These are phyloP conservation scores for Butorides virescens DNA, from an alignment of 2,113 vertebrate genomes.

Conservation along the genomic window DNA sequence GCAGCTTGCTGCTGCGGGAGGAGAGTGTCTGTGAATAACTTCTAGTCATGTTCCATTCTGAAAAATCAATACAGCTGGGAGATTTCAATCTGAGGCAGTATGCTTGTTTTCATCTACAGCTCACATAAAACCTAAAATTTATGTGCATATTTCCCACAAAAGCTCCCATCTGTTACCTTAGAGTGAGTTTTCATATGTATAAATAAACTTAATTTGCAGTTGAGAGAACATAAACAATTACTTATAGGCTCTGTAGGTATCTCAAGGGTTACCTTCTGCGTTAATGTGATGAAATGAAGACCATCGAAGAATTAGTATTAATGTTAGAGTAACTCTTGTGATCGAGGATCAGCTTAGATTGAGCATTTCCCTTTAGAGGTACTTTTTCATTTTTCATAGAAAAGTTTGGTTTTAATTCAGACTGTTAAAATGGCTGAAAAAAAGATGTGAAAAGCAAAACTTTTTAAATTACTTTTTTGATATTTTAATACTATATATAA, in stretches of 20 bases:
- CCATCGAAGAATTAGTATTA: background rate
- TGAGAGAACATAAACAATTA: slow-evolving; percentile 28
- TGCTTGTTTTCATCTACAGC: slow-evolving; percentile 49
- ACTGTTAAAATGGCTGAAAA: background rate
- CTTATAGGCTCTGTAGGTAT: background rate
- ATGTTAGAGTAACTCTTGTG: background rate
- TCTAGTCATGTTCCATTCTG: slow-evolving; percentile 42
- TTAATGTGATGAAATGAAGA: background rate
- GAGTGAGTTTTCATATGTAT: slow-evolving; percentile 11
- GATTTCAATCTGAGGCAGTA: slow-evolving; percentile 12
- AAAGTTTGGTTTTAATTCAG: background rate
- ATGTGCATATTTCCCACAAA: slow-evolving; percentile 50
- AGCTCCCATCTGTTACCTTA: slow-evolving; percentile 46
- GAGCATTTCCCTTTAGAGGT: background rate
- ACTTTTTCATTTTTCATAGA: background rate
- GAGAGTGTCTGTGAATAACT: slow-evolving; percentile 34
- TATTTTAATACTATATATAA: background rate
- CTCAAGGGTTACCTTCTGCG: background rate
- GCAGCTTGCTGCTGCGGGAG: slow-evolving; percentile 32
- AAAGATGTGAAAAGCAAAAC: background rate
- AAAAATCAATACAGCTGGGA: slow-evolving; percentile 62
- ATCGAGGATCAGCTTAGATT: background rate
- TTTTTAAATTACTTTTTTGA: background rate
- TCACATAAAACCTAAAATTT: slow-evolving; percentile 45
- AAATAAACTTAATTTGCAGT: slow-evolving; percentile 47